Percentiles rank a stretch among this genome's conserved stretches.
Conservation (phyloP, 2,888 invertebrate species). For the Diploptera punctata region DNA sequence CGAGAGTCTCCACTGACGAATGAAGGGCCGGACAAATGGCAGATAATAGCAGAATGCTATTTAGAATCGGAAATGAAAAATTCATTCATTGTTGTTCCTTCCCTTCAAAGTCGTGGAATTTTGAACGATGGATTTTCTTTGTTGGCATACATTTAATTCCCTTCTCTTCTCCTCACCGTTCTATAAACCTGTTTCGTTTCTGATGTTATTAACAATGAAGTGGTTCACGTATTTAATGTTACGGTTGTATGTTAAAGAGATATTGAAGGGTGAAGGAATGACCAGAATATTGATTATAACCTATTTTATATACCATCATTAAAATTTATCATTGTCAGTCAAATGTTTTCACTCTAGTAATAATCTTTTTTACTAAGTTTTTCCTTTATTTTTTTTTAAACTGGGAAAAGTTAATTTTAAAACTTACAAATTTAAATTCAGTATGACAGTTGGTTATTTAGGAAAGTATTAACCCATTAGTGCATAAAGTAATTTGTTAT, state of each 20-base stretch:
- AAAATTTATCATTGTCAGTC: constrained; percentile 11
- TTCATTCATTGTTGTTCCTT: background rate
- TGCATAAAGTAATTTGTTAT: no score
- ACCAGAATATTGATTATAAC: background rate
- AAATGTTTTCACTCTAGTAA: no score
- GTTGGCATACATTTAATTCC: background rate
- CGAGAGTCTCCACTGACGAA: background rate
- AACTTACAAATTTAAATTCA: no score
- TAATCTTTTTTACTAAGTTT: no score
- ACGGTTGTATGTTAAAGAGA: background rate
- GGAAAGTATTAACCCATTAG: no score
- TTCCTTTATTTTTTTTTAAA: no score
- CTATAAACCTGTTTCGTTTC: background rate
- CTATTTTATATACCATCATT: background rate
- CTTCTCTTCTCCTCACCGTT: no score
- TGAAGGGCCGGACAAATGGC: background rate
- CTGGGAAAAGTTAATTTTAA: no score
- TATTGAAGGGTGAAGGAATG: background rate
- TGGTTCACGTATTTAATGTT: background rate
- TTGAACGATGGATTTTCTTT: constrained; percentile 10
- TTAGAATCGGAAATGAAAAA: background rate
- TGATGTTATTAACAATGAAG: background rate
- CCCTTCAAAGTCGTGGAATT: background rate
- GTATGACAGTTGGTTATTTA: no score
- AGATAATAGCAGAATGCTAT: background rate